Evolutionary conservation across 1,140 invertebrate species (phyloP).

Genomic region (Lycorma delicatula): DNA sequence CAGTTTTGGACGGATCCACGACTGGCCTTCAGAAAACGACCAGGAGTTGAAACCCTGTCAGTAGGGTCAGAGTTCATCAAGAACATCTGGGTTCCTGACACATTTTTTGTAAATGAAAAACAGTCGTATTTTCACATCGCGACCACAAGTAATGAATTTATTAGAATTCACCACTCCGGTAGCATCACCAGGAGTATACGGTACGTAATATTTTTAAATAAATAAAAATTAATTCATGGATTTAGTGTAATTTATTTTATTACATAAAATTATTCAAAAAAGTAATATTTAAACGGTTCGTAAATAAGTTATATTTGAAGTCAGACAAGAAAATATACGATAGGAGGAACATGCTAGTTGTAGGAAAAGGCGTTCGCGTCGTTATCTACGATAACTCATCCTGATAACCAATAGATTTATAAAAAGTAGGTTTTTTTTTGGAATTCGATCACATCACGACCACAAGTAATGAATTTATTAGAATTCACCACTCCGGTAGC

Average conservation of each 20-base stretch:
- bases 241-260: no score
- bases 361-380: no score
- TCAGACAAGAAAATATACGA: no score
- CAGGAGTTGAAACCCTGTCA: constrained; percentile 78
- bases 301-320: no score
- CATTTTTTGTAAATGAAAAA: constrained; percentile 97
- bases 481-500: constrained; percentile 88
- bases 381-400: no score
- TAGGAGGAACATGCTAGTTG: no score
- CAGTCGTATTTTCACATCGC: constrained; percentile 97
- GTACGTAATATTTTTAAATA: no score
- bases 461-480: constrained; percentile 93
- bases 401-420: no score
- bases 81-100: constrained; percentile 97
- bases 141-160: constrained; percentile 95
- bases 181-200: constrained; percentile 91
- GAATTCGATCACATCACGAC: constrained; percentile 95
- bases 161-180: constrained; percentile 88
- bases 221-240: no score
- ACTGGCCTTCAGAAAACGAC: constrained; percentile 78
- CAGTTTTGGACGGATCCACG: constrained; percentile 96
- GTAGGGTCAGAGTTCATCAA: constrained; percentile 92
- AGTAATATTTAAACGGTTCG: no score
- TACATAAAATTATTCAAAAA: no score
- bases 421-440: no score